Base-by-base conservation (phyloP, 1,140 invertebrate species). In the Pollicipes pollicipes region DNA sequence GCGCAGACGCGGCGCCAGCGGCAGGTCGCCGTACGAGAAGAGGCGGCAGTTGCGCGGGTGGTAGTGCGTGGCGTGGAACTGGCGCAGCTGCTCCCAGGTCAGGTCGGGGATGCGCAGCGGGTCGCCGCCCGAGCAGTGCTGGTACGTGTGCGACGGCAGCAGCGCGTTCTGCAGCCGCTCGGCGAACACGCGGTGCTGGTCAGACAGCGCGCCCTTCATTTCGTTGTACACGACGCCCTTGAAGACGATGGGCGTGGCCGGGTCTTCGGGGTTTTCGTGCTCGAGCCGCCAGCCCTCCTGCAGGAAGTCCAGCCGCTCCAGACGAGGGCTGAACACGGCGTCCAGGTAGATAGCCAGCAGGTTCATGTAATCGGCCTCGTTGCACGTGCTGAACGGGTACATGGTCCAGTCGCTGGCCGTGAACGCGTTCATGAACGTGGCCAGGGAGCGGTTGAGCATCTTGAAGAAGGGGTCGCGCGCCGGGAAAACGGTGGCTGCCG, bases 211-310 rank as follows among this genome's bases (percentile, higher is more conserved):
- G 6, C 95, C 95, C 80, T 98, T 98, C 94, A 98, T 97, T 82
- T 98, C 95, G 82, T 98, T 98, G 76, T 91, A 97, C 2, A 97
- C 95, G 17, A 98, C 91, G 24, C 94, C 95, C 83, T 97, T 97
- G 68, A 97, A 89, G 1, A 87, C 83, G 66, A 95, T 84, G 6
- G 88, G 85, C 0, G 90, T 90, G 0, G 83, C 83, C 72, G 82
- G 81, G 77, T 97, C 87, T 26, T 87, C 82, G 16, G 88, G 73
- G 68, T 93, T 85, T 21, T 83, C 80, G 79, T 95, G 88, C 77
- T 97, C 94, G 30, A 97, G 81, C 73, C 95, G 83, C 93, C 93
- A 97, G 0, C 94, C 95, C 82, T 98, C 95, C 82, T 97, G 93
- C 75, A 87, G 81, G 76, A 97, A 97, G 81, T 97, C 93, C 31